Evolutionary conservation across 2,888 invertebrate species (phyloP).

Genomic region (Bombyx huttoni): DNA sequence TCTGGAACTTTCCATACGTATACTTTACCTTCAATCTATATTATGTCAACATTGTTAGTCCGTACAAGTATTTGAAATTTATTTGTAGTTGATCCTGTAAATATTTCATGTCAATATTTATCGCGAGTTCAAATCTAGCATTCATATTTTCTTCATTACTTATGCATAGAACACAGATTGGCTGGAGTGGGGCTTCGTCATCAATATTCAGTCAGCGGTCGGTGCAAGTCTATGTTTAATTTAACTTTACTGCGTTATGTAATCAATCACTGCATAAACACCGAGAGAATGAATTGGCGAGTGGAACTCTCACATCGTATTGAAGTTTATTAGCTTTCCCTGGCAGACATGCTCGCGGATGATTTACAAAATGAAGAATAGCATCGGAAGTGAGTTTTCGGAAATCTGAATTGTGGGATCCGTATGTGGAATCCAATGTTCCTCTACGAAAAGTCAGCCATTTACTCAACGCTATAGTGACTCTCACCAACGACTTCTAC

Average conservation of each 20-base stretch:
- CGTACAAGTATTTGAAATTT: slow-evolving; percentile 2
- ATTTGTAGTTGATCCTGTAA: slow-evolving; percentile 18
- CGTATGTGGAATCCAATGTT: too few species aligned
- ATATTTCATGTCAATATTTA: slow-evolving; percentile 47
- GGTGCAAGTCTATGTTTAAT: slow-evolving; percentile 28
- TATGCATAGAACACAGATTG: slow-evolving; percentile 69
- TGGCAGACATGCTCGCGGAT: not conserved
- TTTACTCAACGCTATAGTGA: too few species aligned
- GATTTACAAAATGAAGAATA: too few species aligned
- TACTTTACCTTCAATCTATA: not conserved
- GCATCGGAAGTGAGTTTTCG: too few species aligned
- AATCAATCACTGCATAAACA: not conserved
- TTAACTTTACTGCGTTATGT: slow-evolving; percentile 12
- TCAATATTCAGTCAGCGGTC: slow-evolving; percentile 58
- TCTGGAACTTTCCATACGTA: not conserved
- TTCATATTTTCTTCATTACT: slow-evolving; percentile 64
- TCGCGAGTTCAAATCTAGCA: slow-evolving; percentile 45
- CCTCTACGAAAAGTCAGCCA: too few species aligned
- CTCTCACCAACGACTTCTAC: too few species aligned
- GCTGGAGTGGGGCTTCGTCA: slow-evolving; percentile 45
- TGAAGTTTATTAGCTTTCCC: not conserved
- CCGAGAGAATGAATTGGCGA: not conserved
- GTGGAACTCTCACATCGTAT: not conserved
- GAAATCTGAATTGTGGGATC: too few species aligned
- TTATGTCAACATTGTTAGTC: slow-evolving; percentile 1